Evolutionary conservation across 2,797 vertebrate species (phyloP).

Genomic region (Sebastes wilsoni): DNA sequence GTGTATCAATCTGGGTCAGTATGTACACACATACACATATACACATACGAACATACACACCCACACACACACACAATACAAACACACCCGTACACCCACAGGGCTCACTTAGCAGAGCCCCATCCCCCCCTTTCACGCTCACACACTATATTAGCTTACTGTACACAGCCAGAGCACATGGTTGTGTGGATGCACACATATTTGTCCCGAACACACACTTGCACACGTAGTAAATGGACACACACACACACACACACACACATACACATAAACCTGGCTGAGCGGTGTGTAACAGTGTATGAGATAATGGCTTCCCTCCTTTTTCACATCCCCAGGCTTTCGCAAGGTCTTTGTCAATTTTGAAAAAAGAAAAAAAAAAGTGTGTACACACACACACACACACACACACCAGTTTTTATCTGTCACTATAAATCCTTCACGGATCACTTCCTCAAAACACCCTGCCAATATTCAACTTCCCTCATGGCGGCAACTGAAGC

Average conservation of each 20-base stretch:
- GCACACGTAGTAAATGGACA: conserved; percentile 20
- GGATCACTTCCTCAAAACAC: conserved; percentile 68
- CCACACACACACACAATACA: background rate
- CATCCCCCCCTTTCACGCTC: conserved; percentile 55
- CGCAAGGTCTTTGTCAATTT: conserved; percentile 57
- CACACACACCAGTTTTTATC: conserved; percentile 51
- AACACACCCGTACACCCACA: conserved; percentile 23
- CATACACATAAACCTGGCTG: conserved; percentile 30
- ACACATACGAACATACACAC: background rate
- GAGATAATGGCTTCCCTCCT: conserved; percentile 53
- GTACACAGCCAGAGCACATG: conserved; percentile 58
- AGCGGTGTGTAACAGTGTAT: conserved; percentile 21
- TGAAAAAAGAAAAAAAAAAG: background rate
- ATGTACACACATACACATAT: conserved; percentile 16
- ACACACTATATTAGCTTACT: conserved; percentile 65
- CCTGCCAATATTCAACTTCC: conserved; percentile 68
- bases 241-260: conserved; percentile 42
- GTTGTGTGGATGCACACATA: conserved; percentile 11
- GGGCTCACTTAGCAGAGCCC: conserved; percentile 46
- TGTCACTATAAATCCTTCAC: conserved; percentile 63
- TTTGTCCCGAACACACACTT: conserved; percentile 37
- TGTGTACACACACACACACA: background rate
- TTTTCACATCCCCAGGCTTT: conserved; percentile 46
- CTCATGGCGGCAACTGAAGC: conserved; percentile 47
- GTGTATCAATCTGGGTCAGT: conserved; percentile 68